phyloP scores from a whole-genome alignment of 2,797 vertebrate species.

The Myotis vivesi region DNA sequence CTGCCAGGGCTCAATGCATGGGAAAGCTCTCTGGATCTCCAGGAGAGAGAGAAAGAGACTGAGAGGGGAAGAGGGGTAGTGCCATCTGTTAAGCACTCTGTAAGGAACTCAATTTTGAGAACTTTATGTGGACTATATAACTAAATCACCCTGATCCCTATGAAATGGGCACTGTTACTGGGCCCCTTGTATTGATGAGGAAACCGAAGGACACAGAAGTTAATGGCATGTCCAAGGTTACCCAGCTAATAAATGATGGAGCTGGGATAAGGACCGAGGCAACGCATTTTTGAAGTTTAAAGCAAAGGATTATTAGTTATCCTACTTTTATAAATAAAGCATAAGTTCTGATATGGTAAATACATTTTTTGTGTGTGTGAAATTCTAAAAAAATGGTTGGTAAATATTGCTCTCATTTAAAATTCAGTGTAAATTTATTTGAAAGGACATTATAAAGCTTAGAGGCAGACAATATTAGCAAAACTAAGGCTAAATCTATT shows the following conservation, averaged over 20 bases:
- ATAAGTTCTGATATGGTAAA: neutral
- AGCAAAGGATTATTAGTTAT: neutral
- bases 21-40: neutral
- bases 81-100: neutral
- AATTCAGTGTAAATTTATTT: neutral
- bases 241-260: neutral
- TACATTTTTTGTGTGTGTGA: neutral
- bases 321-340: slow-evolving; percentile 1
- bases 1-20: fast-evolving
- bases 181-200: neutral
- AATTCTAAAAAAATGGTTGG: neutral
- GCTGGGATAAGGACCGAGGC: neutral
- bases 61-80: neutral
- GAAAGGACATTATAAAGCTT: neutral
- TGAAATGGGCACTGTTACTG: neutral
- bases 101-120: neutral
- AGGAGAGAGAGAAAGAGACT: neutral
- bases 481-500: neutral
- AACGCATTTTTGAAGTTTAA: neutral
- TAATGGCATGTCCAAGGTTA: neutral
- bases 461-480: neutral
- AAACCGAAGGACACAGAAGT: neutral
- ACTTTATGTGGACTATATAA: neutral
- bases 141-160: neutral
- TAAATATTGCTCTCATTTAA: neutral